Evolutionary conservation across 2,797 vertebrate genomes (phyloP).

Genomic region (Botia almorhae): DNA sequence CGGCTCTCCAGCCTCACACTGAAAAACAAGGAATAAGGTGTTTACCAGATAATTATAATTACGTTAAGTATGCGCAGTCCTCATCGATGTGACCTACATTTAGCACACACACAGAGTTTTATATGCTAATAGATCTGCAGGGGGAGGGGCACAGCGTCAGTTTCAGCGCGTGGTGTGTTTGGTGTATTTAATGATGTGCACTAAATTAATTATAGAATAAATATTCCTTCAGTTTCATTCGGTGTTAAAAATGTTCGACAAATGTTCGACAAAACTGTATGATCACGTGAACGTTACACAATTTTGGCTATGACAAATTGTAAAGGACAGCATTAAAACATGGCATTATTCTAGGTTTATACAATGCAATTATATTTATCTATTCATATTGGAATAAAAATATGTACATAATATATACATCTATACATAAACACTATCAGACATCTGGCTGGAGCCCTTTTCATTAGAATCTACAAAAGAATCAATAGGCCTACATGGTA

Average conservation of each 20-base stretch:
- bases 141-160: conserved; percentile 60
- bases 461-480: not conserved
- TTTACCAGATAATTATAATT: conserved; percentile 70
- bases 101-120: conserved; percentile 76
- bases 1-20: conserved; percentile 64
- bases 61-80: conserved; percentile 76
- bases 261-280: not conserved
- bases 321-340: not conserved
- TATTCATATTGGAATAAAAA: not conserved
- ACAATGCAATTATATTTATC: not conserved
- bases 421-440: not conserved
- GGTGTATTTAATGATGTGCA: conserved; percentile 71
- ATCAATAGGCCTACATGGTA: conserved; percentile 25
- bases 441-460: not conserved
- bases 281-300: not conserved
- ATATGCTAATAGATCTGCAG: conserved; percentile 80
- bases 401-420: not conserved
- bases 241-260: not conserved
- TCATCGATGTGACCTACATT: conserved; percentile 80
- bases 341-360: not conserved
- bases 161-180: conserved; percentile 51
- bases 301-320: not conserved
- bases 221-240: conserved; percentile 1
- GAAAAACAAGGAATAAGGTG: conserved; percentile 69
- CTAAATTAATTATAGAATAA: conserved; percentile 76